These are phyloP conservation scores for Embiotoca jacksoni DNA, from an alignment of 2,113 vertebrate genomes.

Conservation along the genomic window DNA sequence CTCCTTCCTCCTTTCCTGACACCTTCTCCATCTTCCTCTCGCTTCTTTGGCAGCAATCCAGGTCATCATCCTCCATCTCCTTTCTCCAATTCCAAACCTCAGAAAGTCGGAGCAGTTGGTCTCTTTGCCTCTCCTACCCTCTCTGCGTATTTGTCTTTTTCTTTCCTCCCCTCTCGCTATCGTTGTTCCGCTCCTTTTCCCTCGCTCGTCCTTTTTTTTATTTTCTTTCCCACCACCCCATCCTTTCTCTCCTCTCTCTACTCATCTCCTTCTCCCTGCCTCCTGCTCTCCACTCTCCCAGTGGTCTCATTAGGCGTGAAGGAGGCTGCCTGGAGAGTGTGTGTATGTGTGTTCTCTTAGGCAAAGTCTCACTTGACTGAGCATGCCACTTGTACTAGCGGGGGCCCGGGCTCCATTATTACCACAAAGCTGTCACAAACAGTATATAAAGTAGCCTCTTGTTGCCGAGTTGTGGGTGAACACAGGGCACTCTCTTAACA, in stretches of 20 bases:
- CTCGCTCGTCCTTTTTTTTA: conserved; percentile 21
- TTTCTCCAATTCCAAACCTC: conserved; percentile 35
- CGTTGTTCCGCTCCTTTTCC: conserved; percentile 21
- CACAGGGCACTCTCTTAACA: conserved; percentile 52
- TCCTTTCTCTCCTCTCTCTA: conserved; percentile 24
- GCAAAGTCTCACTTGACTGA: conserved; percentile 80
- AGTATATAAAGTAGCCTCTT: conserved; percentile 75
- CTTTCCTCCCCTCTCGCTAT: conserved; percentile 5
- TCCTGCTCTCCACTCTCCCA: conserved; percentile 70
- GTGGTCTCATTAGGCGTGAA: conserved; percentile 78
- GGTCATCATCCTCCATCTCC: conserved; percentile 24
- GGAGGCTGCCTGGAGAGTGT: conserved; percentile 58
- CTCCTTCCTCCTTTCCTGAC: conserved; percentile 39
- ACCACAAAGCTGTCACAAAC: conserved; percentile 82
- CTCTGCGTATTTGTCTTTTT: conserved; percentile 32
- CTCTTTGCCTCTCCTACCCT: conserved; percentile 15
- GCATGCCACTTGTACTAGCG: conserved; percentile 77
- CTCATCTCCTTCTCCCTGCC: conserved; percentile 54
- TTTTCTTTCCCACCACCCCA: conserved; percentile 18
- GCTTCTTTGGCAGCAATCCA: conserved; percentile 57
- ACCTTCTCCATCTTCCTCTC: conserved; percentile 7
- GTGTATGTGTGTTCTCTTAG: conserved; percentile 60
- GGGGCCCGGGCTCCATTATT: conserved; percentile 77
- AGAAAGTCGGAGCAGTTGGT: conserved; percentile 39
- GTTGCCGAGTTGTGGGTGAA: conserved; percentile 65